These are phyloP conservation scores for Athene noctua DNA, from an alignment of 2,113 vertebrate species.

Conservation along the genomic window DNA sequence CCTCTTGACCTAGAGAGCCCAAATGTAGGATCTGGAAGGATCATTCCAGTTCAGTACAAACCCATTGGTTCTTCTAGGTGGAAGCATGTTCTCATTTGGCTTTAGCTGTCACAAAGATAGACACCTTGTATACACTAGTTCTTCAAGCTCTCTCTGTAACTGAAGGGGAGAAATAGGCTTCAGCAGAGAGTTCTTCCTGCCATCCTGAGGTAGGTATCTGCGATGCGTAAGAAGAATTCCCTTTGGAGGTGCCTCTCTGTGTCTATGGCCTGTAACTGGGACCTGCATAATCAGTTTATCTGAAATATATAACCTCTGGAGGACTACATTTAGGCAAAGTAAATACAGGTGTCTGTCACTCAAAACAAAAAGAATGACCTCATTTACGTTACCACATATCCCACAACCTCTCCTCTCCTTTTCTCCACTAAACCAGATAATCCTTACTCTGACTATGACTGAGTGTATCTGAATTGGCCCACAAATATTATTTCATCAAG, in stretches of 20 bases:
- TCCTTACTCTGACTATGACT: neutral
- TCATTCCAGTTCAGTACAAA: neutral
- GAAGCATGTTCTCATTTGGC: neutral
- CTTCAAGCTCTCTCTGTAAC: neutral
- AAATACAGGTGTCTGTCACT: neutral
- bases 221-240: neutral
- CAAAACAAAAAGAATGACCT: neutral
- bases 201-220: accelerated
- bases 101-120: neutral
- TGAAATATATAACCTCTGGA: neutral
- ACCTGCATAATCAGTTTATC: neutral
- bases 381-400: neutral
- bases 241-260: neutral
- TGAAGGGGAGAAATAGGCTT: neutral
- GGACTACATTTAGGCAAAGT: neutral
- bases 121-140: neutral
- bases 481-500: neutral
- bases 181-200: neutral
- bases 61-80: neutral
- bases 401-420: neutral
- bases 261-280: neutral
- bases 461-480: neutral
- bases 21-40: neutral
- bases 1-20: neutral
- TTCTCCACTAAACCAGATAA: neutral